Percentiles rank a stretch among this genome's conserved stretches.
Evolutionary conservation across 64 coral and sea anemone species (phyloP).

Genomic region (Platygyra sinensis): DNA sequence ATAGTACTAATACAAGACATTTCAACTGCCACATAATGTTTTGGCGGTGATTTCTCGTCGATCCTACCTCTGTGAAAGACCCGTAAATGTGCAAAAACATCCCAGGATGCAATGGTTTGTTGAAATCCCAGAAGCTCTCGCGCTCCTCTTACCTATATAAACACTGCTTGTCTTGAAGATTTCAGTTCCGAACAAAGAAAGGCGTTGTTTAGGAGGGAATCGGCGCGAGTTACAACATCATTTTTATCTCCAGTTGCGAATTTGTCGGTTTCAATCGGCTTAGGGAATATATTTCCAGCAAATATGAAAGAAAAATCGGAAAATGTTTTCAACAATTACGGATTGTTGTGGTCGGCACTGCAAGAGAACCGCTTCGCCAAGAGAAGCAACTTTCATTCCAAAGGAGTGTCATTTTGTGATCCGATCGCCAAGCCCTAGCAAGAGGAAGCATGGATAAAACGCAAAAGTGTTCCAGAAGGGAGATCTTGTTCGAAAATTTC

Average conservation of each 20-base stretch:
- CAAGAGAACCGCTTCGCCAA: not conserved
- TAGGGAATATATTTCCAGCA: not conserved
- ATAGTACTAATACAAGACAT: slow-evolving; percentile 9
- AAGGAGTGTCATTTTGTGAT: not conserved
- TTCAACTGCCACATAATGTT: slow-evolving; percentile 29
- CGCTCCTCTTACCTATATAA: slow-evolving; percentile 6
- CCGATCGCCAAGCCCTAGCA: not conserved
- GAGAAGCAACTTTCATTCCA: not conserved
- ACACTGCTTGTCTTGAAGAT: not conserved
- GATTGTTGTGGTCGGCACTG: not conserved
- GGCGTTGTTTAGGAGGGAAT: not conserved
- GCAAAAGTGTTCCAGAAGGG: not conserved
- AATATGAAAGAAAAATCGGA: not conserved
- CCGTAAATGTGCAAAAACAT: too few relatives aligned
- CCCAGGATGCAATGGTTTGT: slow-evolving; percentile 25
- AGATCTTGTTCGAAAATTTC: slow-evolving; percentile 22
- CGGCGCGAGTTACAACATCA: not conserved
- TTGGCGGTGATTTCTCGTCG: too few relatives aligned
- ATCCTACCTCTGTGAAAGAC: too few relatives aligned
- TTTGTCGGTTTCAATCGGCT: not conserved
- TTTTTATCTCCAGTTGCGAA: not conserved
- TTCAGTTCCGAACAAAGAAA: not conserved
- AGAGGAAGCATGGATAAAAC: not conserved
- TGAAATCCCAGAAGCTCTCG: slow-evolving; percentile 23
- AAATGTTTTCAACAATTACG: not conserved